These are phyloP conservation scores for Acanthurus leucopareius DNA, from an alignment of 2,797 vertebrate genomes.

Conservation along the genomic window DNA sequence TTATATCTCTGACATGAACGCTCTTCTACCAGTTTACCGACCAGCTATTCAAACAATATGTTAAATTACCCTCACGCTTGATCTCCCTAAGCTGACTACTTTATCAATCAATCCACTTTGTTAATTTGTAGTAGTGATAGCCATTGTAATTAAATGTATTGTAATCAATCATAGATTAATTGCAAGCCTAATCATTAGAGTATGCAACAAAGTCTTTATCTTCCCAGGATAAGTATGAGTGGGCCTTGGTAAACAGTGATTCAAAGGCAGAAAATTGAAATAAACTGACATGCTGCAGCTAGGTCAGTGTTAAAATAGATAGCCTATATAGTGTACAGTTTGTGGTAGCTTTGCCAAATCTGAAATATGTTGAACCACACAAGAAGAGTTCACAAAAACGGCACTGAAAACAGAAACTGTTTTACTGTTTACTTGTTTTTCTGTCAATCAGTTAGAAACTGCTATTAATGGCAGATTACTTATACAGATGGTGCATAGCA, in stretches of 20 bases:
- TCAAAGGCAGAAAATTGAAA: constrained; percentile 18
- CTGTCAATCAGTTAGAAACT: constrained; percentile 42
- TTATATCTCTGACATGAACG: constrained; percentile 66
- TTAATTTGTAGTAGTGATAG: constrained; percentile 14
- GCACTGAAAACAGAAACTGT: constrained; percentile 4
- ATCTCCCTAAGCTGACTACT: constrained; percentile 40
- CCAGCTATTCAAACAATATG: constrained; percentile 40
- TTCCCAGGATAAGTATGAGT: not conserved
- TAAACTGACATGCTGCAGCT: constrained; percentile 36
- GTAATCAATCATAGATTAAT: constrained; percentile 29
- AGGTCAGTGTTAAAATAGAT: constrained; percentile 51
- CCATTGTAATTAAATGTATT: constrained; percentile 2
- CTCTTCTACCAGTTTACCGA: constrained; percentile 51
- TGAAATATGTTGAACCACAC: constrained; percentile 21
- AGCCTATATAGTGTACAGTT: constrained; percentile 63
- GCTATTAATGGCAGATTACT: constrained; percentile 69
- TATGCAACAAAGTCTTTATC: constrained; percentile 6
- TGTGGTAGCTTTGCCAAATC: constrained; percentile 28
- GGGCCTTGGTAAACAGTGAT: not conserved
- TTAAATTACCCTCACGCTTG: constrained; percentile 36
- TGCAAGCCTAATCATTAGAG: not conserved
- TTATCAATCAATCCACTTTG: constrained; percentile 26
- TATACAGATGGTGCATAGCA: constrained; percentile 79
- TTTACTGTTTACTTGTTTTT: constrained; percentile 45
- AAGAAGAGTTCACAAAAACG: not conserved